Evolutionary conservation across 2,888 invertebrate species (phyloP), one percentile per base, ranked within the genome.

Genomic region (Euspilapteryx auroguttella): DNA sequence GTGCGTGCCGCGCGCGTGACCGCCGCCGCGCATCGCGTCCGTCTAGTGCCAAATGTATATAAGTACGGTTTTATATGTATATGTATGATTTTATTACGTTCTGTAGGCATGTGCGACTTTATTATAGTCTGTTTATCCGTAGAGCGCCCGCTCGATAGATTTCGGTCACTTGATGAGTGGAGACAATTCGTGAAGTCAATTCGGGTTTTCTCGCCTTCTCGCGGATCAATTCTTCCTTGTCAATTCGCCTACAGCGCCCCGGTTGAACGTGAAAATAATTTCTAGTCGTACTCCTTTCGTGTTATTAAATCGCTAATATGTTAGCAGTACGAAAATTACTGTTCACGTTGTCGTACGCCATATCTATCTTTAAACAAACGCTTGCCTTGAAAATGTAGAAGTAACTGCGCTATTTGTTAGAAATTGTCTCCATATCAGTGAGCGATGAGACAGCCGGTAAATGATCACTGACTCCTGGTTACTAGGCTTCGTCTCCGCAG

Each of bases 11-110:
- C 52, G 28, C 59, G 56, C 48, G 48, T 55, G 25, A 50, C 69
- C 45, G 78, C 78, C 51, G 62, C 80, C 37, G 76, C 81, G 64
- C 39, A 57, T 75, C 40, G 54, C 82, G 44, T 73, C 53, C 38
- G 66, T 58, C 53, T 62, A 64, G 71, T 69, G 71, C 71, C 71
- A 69, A 66, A 71, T 71, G 71, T 71, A 71, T 61, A 69, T 69
- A 66, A 55, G 25, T 55, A 55, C 49, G 45, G 44, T 45, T 27
- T 27, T 26, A 45, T 52, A 45, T 44, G 45, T 50, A 44, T 50
- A 49, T 49, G 44, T 49, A 46, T 47, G 46, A 47, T 40, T 39
- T 42, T 40, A 37, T 39, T 36, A 40, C 34, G 44, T 38, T 36
- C 34, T 32, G 28, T 24, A 29, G 36, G 36, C 44, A 40, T 38